Evolutionary conservation across 2,113 vertebrate genomes (phyloP).

Genomic region (Plectropomus leopardus): DNA sequence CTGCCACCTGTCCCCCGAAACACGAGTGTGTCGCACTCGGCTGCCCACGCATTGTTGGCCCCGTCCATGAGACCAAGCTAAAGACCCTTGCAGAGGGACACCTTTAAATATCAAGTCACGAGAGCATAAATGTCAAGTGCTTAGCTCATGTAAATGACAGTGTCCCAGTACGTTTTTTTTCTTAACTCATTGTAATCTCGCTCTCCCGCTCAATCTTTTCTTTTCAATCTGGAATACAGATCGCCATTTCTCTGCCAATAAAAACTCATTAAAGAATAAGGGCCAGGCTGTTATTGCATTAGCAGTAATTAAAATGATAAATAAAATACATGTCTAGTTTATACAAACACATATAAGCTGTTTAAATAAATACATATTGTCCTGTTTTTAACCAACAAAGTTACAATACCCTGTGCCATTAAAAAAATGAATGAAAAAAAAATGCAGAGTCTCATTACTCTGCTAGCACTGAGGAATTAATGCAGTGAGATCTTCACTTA

Average conservation of each 20-base stretch:
- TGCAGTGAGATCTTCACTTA: constrained; percentile 50
- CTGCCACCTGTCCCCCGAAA: constrained; percentile 82
- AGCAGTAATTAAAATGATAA: background rate
- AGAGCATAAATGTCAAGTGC: constrained; percentile 18
- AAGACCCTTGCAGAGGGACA: constrained; percentile 15
- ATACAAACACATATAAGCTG: background rate
- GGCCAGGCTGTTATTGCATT: background rate
- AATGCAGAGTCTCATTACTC: constrained; percentile 29
- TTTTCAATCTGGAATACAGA: background rate
- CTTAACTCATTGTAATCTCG: background rate
- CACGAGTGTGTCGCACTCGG: constrained; percentile 64
- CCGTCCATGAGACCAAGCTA: constrained; percentile 39
- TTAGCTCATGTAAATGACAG: background rate
- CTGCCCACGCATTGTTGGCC: constrained; percentile 45
- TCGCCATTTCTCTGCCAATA: constrained; percentile 8
- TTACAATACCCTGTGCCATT: background rate
- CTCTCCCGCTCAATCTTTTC: background rate
- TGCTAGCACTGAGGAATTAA: constrained; percentile 49
- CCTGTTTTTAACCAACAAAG: background rate
- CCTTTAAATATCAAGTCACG: constrained; percentile 49
- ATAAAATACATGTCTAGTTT: background rate
- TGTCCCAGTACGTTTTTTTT: background rate
- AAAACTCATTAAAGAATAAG: background rate
- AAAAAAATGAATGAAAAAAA: constrained; percentile 17
- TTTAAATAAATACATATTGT: background rate